A percentile compares a stretch with the other conserved stretches of the same genome.
Conservation (phyloP, 30 jellyfish, hydroid and myxozoan species). For the Nemopilema nomurai region DNA sequence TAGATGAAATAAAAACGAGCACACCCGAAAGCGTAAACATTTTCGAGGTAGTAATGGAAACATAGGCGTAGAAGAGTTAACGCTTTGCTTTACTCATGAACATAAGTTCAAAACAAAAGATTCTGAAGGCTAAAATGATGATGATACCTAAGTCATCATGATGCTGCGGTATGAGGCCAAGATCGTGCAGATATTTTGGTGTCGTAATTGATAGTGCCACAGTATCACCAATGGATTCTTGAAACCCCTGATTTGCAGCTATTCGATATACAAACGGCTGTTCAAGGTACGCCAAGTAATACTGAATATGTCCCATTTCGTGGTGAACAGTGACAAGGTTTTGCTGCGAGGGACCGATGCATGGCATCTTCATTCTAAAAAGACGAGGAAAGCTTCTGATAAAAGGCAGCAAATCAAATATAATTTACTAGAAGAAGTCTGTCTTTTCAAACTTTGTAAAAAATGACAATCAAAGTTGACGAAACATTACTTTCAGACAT, state of each 20-base stretch:
- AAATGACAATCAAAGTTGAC: too few species aligned
- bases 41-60: too few species aligned
- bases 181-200: conserved; percentile 69
- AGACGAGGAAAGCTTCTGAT: too few species aligned
- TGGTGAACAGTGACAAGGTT: conserved; percentile 74
- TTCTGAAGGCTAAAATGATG: not conserved
- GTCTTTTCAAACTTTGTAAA: too few species aligned
- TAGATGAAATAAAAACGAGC: too few species aligned
- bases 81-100: too few species aligned
- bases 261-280: conserved; percentile 72
- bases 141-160: conserved; percentile 57
- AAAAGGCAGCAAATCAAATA: too few species aligned
- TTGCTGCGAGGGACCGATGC: conserved; percentile 65
- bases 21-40: too few species aligned
- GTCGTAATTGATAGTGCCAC: conserved; percentile 73
- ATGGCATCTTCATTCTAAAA: conserved; percentile 85
- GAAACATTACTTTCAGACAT: too few species aligned
- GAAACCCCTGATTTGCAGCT: conserved; percentile 90
- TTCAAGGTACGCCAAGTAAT: conserved; percentile 53
- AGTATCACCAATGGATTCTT: conserved; percentile 87
- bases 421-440: too few species aligned
- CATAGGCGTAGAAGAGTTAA: too few species aligned
- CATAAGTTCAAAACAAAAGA: not conserved
- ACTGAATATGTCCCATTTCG: conserved; percentile 87
- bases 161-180: conserved; percentile 48